Percentiles rank a stretch among this genome's conserved stretches.
Evolutionary conservation across 2,888 invertebrate genomes (phyloP).

Genomic region (Xestobium rufovillosum): DNA sequence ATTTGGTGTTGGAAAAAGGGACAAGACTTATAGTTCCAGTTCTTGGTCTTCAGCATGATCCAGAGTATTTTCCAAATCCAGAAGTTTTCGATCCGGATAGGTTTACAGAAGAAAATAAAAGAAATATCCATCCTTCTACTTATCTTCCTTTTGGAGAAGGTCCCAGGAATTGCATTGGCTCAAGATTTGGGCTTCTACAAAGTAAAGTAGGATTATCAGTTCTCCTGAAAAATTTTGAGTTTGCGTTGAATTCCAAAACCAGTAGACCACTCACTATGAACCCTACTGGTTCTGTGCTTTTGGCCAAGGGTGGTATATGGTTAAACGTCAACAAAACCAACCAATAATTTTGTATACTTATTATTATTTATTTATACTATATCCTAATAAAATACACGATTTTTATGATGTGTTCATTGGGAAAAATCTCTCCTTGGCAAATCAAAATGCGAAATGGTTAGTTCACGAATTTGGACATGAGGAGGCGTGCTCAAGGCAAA

Average conservation of each 20-base stretch:
- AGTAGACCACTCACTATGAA: conserved; percentile 8
- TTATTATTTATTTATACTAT: no score
- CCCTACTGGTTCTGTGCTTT: conserved; percentile 1
- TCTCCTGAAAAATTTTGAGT: conserved; percentile 7
- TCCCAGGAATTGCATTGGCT: no score
- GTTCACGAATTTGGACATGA: no score
- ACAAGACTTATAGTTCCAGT: conserved; percentile 26
- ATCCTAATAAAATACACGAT: no score
- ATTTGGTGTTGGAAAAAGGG: conserved; percentile 25
- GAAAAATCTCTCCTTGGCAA: no score
- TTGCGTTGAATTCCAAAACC: conserved; percentile 11
- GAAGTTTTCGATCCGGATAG: conserved; percentile 55
- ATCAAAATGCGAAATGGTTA: no score
- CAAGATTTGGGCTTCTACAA: conserved; percentile 13
- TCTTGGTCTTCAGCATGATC: conserved; percentile 29
- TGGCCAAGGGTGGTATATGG: conserved; percentile 10
- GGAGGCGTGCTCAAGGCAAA: no score
- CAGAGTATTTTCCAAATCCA: conserved; percentile 50
- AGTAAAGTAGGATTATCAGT: conserved; percentile 10
- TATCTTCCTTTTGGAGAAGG: no score
- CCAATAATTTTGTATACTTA: background rate
- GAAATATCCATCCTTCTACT: no score
- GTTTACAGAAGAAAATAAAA: no score
- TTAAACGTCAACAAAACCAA: conserved; percentile 7
- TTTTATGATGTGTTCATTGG: no score